These are phyloP conservation scores for Sphenodon punctatus DNA, from an alignment of 2,797 vertebrate species.

Conservation along the genomic window DNA sequence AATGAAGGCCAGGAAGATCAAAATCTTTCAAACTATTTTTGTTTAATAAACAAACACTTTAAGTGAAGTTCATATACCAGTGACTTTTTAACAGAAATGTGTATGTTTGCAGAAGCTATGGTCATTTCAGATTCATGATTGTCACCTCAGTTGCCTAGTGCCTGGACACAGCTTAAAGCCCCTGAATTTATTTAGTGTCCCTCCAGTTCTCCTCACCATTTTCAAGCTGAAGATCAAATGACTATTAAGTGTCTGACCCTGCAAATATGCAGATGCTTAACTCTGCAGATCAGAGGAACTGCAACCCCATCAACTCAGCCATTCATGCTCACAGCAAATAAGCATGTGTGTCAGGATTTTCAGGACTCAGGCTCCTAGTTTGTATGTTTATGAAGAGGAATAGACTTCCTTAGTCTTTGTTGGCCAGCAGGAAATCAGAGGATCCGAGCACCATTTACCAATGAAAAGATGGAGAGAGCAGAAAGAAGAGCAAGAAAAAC, in stretches of 20 bases:
- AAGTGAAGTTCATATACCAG: too few species aligned
- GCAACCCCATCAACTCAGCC: background rate
- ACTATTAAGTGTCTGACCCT: background rate
- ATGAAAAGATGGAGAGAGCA: rapidly evolving
- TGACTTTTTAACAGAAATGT: too few species aligned
- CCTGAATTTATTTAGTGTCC: background rate
- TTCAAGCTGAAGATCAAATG: background rate
- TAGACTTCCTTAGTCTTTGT: rapidly evolving
- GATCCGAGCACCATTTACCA: background rate
- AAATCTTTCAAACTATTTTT: too few species aligned
- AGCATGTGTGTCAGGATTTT: background rate
- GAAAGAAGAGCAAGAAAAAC: background rate
- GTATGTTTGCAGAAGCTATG: background rate
- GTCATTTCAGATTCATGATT: background rate
- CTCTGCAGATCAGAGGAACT: background rate
- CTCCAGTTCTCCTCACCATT: too few species aligned
- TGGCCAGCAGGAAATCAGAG: background rate
- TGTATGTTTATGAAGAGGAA: rapidly evolving
- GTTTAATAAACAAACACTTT: too few species aligned
- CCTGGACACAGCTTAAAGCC: background rate
- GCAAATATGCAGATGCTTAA: background rate
- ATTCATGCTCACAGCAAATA: background rate
- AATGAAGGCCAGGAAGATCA: too few species aligned
- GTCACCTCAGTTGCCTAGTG: background rate
- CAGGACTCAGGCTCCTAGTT: background rate